Evolutionary conservation across 2,113 vertebrate species (phyloP), one percentile per base, ranked within the genome.

Genomic region (Eptesicus fuscus): DNA sequence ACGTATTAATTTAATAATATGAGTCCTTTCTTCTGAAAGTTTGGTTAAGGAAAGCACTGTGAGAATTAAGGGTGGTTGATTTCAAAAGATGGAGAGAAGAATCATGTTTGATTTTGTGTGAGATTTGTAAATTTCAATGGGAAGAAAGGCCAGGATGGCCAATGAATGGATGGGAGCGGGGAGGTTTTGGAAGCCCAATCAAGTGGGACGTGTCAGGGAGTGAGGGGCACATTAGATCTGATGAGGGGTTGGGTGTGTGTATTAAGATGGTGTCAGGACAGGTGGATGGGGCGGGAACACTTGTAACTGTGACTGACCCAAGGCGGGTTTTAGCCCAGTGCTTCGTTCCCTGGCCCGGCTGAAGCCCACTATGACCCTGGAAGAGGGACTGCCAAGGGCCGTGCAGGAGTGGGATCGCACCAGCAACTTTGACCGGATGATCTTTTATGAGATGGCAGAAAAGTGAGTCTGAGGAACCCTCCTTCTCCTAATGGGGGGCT

Each of bases 391-490:
- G 28, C 95, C 84, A 0, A 70, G 93, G 16, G 98, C 98, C 1
- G 86, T 98, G 65, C 95, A 95, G 65, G 97, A 98, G 56, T 98
- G 98, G 98, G 94, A 96, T 9, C 97, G 4, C 2, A 97, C 94
- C 92, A 98, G 98, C 94, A 98, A 98, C 96, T 98, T 94, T n/a
- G 97, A 98, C 79, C 96, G 98, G 47, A 98, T 98, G 97, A 97
- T 96, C 73, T 98, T 98, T 95, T 98, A 98, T 49, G 97, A 98
- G 82, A 98, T 98, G 95, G 98, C 98, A 10, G 96, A 97, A 91
- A 98, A 98, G 98, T 98, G 86, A 98, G 98, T 97, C 13, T 40
- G 7, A 49, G 4, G 18, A 44, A 56, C 53, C 35, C n/a, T 83
- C 28, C 7, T 83, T 59, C 70, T 77, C 80, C 37, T 1, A 2